Conservation (phyloP, 1,140 invertebrate genomes). For the Drosophila pseudoobscura region DNA sequence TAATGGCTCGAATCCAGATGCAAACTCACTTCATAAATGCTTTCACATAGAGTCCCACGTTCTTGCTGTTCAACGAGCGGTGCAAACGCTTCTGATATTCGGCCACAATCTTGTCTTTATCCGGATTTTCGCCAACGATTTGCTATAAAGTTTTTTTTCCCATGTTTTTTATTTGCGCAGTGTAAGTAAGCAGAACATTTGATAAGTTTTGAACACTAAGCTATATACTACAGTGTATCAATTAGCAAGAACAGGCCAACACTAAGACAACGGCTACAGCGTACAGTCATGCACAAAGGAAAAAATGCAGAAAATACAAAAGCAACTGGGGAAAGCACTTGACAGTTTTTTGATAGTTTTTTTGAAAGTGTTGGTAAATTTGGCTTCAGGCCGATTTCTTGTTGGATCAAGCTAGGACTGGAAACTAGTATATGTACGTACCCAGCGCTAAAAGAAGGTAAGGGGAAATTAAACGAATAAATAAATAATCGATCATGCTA, state of each 20-base stretch:
- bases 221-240: too few species aligned
- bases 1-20: background rate
- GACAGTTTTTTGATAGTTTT: constrained; percentile 32
- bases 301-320: constrained; percentile 23
- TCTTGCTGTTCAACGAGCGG: constrained; percentile 92
- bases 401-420: constrained; percentile 24
- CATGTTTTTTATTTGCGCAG: constrained; percentile 20
- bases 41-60: constrained; percentile 92
- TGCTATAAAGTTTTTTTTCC: constrained; percentile 57
- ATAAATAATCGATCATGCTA: constrained; percentile 54
- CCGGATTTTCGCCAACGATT: constrained; percentile 84
- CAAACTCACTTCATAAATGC: constrained; percentile 87
- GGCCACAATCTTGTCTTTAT: constrained; percentile 90
- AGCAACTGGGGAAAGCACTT: constrained; percentile 7
- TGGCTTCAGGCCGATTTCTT: constrained; percentile 51
- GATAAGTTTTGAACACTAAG: background rate
- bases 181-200: constrained; percentile 47
- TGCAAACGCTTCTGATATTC: constrained; percentile 91
- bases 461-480: constrained; percentile 27
- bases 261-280: constrained; percentile 18
- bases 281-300: constrained; percentile 37
- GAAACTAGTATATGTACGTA: constrained; percentile 61
- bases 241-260: background rate
- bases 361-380: background rate
- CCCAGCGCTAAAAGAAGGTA: constrained; percentile 61